Evolutionary conservation across 1,140 invertebrate species (phyloP).

Genomic region (Cydia fagiglandana): DNA sequence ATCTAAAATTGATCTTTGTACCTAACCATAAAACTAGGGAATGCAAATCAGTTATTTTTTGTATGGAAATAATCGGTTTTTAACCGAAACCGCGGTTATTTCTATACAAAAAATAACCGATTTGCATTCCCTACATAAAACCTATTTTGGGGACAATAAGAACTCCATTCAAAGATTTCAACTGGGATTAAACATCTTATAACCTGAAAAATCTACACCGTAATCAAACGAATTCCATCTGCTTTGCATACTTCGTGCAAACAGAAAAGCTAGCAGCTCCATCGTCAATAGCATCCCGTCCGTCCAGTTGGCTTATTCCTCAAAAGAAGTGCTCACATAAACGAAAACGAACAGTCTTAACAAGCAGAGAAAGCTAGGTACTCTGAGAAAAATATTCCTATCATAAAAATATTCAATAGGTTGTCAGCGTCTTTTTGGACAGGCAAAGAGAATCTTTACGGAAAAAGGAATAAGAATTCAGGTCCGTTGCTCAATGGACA

Average conservation of each 20-base stretch:
- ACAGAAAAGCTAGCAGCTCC: neutral
- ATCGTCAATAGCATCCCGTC: neutral
- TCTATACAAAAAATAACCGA: too few relatives aligned
- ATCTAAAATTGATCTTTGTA: too few relatives aligned
- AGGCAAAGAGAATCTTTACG: neutral
- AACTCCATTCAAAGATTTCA: neutral
- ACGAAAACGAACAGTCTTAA: neutral
- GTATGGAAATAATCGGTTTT: too few relatives aligned
- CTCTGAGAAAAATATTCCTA: conserved; percentile 15
- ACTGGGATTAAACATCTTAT: neutral
- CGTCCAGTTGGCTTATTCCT: neutral
- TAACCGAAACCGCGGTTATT: too few relatives aligned
- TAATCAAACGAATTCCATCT: too few relatives aligned
- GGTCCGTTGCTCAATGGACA: conserved; percentile 22
- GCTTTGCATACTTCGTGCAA: neutral
- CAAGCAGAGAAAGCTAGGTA: conserved; percentile 3
- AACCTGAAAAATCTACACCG: too few relatives aligned
- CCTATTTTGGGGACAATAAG: neutral
- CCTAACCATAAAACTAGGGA: too few relatives aligned
- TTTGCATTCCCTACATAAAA: too few relatives aligned
- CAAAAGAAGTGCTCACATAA: conserved; percentile 13
- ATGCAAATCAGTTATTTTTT: too few relatives aligned
- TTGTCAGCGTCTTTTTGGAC: neutral
- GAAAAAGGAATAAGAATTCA: conserved; percentile 19
- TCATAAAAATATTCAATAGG: conserved; percentile 32